A percentile compares a stretch with the other conserved stretches of the same genome.
Evolutionary conservation across 2,888 invertebrate species (phyloP).

Genomic region (Mechanitis mazaeus): DNA sequence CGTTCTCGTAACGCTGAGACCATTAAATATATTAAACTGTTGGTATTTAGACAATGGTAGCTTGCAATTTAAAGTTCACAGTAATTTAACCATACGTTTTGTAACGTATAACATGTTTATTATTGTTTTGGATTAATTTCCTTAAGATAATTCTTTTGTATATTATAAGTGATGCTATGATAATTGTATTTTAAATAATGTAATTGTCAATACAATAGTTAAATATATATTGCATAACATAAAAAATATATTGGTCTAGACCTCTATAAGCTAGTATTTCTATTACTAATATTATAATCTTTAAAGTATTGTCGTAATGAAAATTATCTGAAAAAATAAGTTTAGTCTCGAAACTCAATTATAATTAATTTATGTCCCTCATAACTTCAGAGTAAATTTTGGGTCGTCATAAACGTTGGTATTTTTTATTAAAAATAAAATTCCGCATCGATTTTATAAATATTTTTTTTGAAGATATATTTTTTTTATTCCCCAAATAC

Average conservation of each 20-base stretch:
- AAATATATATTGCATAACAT: background rate
- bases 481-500: too few species aligned
- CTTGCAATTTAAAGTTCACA: slow-evolving; percentile 36
- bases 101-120: slow-evolving; percentile 31
- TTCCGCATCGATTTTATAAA: too few species aligned
- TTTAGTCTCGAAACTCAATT: background rate
- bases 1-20: slow-evolving; percentile 41
- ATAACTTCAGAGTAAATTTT: too few species aligned
- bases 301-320: background rate
- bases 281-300: background rate
- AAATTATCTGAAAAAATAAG: background rate
- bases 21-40: slow-evolving; percentile 40
- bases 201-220: background rate
- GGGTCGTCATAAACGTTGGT: too few species aligned
- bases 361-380: too few species aligned
- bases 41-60: slow-evolving; percentile 52
- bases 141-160: background rate
- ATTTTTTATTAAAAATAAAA: too few species aligned
- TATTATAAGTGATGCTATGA: background rate
- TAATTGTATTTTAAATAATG: background rate
- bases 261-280: too few species aligned
- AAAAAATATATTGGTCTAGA: too few species aligned
- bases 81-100: slow-evolving; percentile 35
- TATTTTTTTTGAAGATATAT: too few species aligned
- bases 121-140: slow-evolving; percentile 17